Percentiles rank a stretch among this genome's conserved stretches.
These are phyloP conservation scores for Linnaemya vulpina DNA, from an alignment of 2,888 invertebrate species.

Conservation along the genomic window DNA sequence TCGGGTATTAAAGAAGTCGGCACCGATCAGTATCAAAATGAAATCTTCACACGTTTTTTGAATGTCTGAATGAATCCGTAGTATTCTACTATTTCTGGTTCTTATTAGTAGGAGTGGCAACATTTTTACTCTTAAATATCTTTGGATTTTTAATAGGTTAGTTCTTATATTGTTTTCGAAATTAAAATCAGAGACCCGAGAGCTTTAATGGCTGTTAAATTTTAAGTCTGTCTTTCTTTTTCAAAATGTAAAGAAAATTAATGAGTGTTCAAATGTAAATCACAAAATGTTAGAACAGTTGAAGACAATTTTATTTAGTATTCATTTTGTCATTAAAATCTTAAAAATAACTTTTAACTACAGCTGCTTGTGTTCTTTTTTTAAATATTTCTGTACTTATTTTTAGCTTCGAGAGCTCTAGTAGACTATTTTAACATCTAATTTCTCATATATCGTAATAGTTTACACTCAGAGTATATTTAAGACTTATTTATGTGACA, in stretches of 20 bases:
- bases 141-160: too few relatives aligned
- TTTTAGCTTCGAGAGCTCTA: neutral
- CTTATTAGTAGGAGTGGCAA: too few relatives aligned
- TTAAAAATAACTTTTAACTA: slow-evolving; percentile 29
- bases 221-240: neutral
- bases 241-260: neutral
- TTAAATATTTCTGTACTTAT: neutral
- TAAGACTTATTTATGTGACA: slow-evolving; percentile 27
- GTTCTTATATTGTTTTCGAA: too few relatives aligned
- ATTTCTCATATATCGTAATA: neutral
- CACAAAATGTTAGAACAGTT: neutral
- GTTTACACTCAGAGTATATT: slow-evolving; percentile 46
- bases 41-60: too few relatives aligned
- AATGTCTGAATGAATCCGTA: too few relatives aligned
- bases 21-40: too few relatives aligned
- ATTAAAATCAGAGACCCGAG: too few relatives aligned
- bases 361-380: neutral
- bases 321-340: neutral
- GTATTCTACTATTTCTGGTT: too few relatives aligned
- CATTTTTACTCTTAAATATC: too few relatives aligned
- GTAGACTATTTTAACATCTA: neutral
- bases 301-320: neutral
- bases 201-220: neutral
- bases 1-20: too few relatives aligned
- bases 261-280: neutral